These are phyloP conservation scores for Narcine bancroftii DNA, from an alignment of 2,113 vertebrate species.

Conservation along the genomic window DNA sequence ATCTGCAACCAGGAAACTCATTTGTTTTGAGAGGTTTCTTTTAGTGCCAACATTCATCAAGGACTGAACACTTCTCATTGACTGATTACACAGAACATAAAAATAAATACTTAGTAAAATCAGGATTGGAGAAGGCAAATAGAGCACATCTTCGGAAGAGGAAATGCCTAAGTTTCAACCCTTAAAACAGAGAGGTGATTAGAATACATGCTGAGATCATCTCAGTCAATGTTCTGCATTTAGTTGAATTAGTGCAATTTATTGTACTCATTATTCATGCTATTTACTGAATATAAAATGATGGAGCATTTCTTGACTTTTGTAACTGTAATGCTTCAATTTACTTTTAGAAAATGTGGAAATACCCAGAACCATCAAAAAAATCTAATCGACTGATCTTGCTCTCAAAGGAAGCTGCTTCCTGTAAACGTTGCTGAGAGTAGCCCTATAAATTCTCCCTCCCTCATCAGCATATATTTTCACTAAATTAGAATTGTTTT, in stretches of 20 bases:
- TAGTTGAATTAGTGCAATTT: background rate
- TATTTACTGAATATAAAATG: background rate
- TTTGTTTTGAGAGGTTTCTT: background rate
- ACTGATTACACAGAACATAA: background rate
- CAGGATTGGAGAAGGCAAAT: background rate
- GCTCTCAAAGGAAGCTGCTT: background rate
- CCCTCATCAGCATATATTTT: background rate
- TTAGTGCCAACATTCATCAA: background rate
- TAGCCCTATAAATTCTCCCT: too few relatives aligned
- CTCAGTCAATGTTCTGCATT: background rate
- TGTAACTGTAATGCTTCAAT: background rate
- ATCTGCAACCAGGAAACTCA: too few relatives aligned
- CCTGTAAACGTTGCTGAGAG: too few relatives aligned
- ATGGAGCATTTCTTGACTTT: background rate
- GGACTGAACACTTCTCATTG: background rate
- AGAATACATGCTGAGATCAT: background rate
- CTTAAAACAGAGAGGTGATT: background rate
- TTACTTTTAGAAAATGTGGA: background rate
- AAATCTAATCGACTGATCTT: background rate
- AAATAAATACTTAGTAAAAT: background rate
- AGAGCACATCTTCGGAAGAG: background rate
- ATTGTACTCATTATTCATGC: background rate
- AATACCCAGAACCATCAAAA: background rate
- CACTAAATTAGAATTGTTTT: background rate
- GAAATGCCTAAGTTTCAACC: background rate